These are phyloP conservation scores for Etheostoma cragini DNA, from an alignment of 2,113 vertebrate species.

Conservation along the genomic window DNA sequence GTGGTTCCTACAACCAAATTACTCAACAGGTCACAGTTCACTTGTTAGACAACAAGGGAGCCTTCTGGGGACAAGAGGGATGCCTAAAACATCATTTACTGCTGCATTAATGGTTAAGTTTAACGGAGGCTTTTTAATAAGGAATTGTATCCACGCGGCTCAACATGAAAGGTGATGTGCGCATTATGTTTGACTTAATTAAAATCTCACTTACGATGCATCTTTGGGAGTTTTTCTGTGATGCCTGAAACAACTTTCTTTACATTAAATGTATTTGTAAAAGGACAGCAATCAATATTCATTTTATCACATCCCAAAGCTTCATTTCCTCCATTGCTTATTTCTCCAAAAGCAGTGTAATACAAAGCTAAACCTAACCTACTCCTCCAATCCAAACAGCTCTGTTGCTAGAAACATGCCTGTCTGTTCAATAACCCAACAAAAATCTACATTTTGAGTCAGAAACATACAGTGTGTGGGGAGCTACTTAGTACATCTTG, in stretches of 20 bases:
- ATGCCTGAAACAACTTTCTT: neutral
- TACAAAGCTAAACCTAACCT: neutral
- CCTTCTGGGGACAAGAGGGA: constrained; percentile 23
- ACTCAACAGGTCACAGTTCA: constrained; percentile 73
- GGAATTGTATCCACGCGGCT: neutral
- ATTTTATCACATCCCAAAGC: neutral
- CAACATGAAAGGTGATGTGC: neutral
- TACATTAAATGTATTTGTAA: constrained; percentile 13
- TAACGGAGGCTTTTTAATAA: neutral
- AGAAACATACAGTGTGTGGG: neutral
- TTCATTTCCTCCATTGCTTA: neutral
- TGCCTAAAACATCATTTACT: neutral
- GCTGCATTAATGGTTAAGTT: neutral
- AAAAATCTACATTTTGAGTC: constrained; percentile 15
- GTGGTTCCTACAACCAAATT: constrained; percentile 57
- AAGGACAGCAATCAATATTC: constrained; percentile 1
- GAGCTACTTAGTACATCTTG: neutral
- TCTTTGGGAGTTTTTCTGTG: neutral
- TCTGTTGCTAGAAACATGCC: neutral
- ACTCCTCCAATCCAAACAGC: neutral
- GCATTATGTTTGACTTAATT: constrained; percentile 1
- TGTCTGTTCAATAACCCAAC: neutral
- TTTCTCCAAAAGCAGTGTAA: neutral
- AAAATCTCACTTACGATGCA: neutral
- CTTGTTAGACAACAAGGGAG: constrained; percentile 61